Conservation (phyloP, 2,888 invertebrate species). For the Tenthredo notha region DNA sequence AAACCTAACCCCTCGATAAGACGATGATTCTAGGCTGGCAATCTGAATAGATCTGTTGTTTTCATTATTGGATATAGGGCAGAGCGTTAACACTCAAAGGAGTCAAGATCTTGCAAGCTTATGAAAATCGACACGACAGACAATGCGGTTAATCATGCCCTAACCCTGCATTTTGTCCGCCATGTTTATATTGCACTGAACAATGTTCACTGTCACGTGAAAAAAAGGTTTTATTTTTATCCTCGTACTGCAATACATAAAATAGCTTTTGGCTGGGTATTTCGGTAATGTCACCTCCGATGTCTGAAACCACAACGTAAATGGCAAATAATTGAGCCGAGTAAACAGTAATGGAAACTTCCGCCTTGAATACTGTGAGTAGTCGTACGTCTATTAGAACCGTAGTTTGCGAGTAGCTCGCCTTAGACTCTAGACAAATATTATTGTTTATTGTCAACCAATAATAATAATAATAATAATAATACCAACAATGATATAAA, state of each 20-base stretch:
- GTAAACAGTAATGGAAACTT: constrained; percentile 68
- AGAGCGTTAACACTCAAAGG: neutral
- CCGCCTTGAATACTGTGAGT: constrained; percentile 70
- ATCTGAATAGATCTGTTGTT: neutral
- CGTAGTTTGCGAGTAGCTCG: constrained; percentile 9
- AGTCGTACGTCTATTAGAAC: constrained; percentile 18
- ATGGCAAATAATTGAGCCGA: constrained; percentile 47
- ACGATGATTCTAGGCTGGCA: neutral
- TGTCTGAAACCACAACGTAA: neutral
- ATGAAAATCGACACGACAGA: neutral
- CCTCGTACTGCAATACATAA: neutral
- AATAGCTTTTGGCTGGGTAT: neutral
- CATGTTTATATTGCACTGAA: constrained; percentile 1
- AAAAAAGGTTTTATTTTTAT: neutral
- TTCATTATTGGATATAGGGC: neutral
- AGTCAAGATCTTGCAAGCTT: neutral
- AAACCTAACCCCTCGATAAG: neutral
- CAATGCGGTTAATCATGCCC: neutral
- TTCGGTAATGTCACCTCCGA: constrained; percentile 1
- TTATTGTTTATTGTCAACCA: constrained; percentile 14
- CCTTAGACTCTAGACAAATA: constrained; percentile 13
- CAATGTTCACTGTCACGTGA: neutral
- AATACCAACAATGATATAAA: neutral
- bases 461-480: constrained; percentile 37
- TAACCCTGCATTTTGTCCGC: constrained; percentile 18